Evolutionary conservation across 1,140 invertebrate species (phyloP), one percentile per base, ranked within the genome.

Genomic region (Physella acuta): DNA sequence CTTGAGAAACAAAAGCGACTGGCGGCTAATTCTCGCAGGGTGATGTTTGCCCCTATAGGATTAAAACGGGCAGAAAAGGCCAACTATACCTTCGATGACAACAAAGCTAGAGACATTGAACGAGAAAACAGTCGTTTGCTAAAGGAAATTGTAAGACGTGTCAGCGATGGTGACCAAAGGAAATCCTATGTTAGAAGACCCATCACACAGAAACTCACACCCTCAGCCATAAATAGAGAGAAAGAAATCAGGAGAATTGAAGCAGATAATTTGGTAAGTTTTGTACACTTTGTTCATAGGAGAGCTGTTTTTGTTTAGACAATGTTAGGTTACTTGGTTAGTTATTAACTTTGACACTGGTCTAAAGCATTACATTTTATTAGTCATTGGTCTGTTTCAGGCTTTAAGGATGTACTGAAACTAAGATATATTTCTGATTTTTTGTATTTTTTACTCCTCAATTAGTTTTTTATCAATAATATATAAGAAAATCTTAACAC

Each of bases 251-350:
- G 81, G 30, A 78, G 82, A 71, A 86, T 87, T 71, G 84, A 86
- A 74, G 67, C 70, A 51, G 85, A 87, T 76, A 87, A 87, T 74
- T 75, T 86, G 83, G 86, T 86, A 75, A 78, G n/a, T n/a, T n/a
- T n/a, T n/a, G n/a, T n/a, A n/a, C n/a, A n/a, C n/a, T n/a, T n/a
- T n/a, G n/a, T n/a, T n/a, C n/a, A n/a, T n/a, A n/a, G n/a, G n/a
- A n/a, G n/a, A n/a, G n/a, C n/a, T n/a, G n/a, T n/a, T n/a, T n/a
- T n/a, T n/a, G n/a, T n/a, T n/a, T n/a, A n/a, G n/a, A n/a, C n/a
- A n/a, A n/a, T n/a, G n/a, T n/a, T n/a, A n/a, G n/a, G n/a, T n/a
- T n/a, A n/a, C n/a, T n/a, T n/a, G n/a, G n/a, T n/a, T n/a, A n/a
- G n/a, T n/a, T n/a, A n/a, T n/a, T n/a, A n/a, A n/a, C n/a, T n/a